Base-by-base conservation (phyloP, 2,797 vertebrate species). In the Catostomus latipinnis region DNA sequence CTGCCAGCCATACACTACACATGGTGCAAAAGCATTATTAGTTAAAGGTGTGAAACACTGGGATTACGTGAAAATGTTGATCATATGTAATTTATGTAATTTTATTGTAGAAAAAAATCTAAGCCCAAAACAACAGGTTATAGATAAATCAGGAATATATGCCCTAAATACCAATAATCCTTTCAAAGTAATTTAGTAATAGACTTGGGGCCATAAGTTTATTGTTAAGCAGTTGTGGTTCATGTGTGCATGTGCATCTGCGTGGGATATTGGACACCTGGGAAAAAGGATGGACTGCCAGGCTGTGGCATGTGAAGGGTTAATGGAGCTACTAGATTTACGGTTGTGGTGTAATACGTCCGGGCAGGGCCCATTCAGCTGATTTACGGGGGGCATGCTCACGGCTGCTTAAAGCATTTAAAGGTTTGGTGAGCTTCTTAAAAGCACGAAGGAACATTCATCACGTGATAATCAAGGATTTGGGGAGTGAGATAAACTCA, bases 321-420 rank as follows among this genome's bases (percentile, higher is more conserved):
- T 94, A 94, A 93, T 85, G 82, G 87, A 92, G 90, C 87, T n/a
- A 22, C 87, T 84, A 61, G 90, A 94, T 94, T 95, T 94, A 95
- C 90, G 87, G 88, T 88, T 88, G 86, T 91, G 87, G 83, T 87
- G 87, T 88, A 89, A 91, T 89, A 90, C 86, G 85, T 83, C 90
- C 87, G 82, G 89, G 90, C 34, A 3, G 34, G 34, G 34, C 34
- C 34, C 34, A 34, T 34, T 34, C 34, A 34, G 85, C 80, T 94
- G 93, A 95, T 94, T 94, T 94, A 94, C 90, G 88, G 90, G 87
- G 90, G 91, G 89, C 86, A 87, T 87, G 88, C 89, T 91, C 86
- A 89, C 78, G 90, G 90, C 91, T 94, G 93, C 89, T 93, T 91
- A 92, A 94, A 92, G 90, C 91, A 91, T 94, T 92, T 93, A 88